Conservation (phyloP, 2,888 invertebrate species). For the Charanyca ferruginea region DNA sequence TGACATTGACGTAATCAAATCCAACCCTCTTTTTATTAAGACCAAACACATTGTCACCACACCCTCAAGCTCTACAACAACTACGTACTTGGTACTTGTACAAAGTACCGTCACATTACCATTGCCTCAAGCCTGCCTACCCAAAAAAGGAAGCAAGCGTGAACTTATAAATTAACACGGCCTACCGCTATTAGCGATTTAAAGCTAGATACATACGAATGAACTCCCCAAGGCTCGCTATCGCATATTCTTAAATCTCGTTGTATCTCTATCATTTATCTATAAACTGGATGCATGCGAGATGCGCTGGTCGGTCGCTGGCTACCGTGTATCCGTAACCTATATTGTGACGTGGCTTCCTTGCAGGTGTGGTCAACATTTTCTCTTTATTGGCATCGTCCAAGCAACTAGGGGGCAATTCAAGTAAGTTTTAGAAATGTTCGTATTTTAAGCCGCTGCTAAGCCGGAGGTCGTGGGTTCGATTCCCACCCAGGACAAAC, state of each 20-base stretch:
- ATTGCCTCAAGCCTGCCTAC: slow-evolving; percentile 33
- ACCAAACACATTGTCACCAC: slow-evolving; percentile 30
- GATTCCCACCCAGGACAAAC: too few species aligned
- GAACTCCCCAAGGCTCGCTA: slow-evolving; percentile 61
- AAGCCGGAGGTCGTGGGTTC: too few species aligned
- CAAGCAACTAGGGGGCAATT: too few species aligned
- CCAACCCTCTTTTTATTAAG: background rate
- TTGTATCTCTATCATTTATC: slow-evolving; percentile 80
- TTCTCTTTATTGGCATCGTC: slow-evolving; percentile 16
- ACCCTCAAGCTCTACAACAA: slow-evolving; percentile 13
- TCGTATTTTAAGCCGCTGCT: too few species aligned
- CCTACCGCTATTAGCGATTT: slow-evolving; percentile 60
- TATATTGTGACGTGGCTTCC: slow-evolving; percentile 63
- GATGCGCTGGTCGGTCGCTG: slow-evolving; percentile 45
- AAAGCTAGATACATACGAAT: slow-evolving; percentile 65
- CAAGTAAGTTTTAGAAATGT: too few species aligned
- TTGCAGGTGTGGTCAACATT: slow-evolving; percentile 54
- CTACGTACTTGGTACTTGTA: slow-evolving; percentile 31
- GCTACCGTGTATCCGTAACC: slow-evolving; percentile 66
- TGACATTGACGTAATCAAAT: background rate
- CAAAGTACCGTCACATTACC: slow-evolving; percentile 22
- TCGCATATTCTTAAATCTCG: slow-evolving; percentile 77
- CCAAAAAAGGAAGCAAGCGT: slow-evolving; percentile 56
- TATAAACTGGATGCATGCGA: slow-evolving; percentile 74
- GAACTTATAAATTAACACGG: slow-evolving; percentile 57